Evolutionary conservation across 2,113 vertebrate species (phyloP).

Genomic region (Limanda limanda): DNA sequence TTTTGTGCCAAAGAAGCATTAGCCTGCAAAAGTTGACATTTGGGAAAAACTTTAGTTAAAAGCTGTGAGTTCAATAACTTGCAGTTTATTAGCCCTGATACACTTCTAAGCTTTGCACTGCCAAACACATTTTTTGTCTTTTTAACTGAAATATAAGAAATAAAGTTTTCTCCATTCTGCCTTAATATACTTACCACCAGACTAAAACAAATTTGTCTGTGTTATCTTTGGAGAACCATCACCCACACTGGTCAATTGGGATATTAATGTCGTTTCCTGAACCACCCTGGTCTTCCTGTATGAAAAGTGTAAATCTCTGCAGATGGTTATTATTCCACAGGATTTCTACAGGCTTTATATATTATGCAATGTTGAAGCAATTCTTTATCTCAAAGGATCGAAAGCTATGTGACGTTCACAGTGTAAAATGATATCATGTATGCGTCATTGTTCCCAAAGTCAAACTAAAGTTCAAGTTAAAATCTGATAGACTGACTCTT

Average conservation of each 20-base stretch:
- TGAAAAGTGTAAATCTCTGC: neutral
- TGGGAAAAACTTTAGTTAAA: no score
- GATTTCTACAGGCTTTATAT: neutral
- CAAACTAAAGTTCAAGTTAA: neutral
- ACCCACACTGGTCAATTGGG: neutral
- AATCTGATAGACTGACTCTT: no score
- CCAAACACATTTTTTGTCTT: no score
- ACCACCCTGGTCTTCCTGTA: neutral
- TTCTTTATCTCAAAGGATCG: neutral
- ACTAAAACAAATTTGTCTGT: neutral
- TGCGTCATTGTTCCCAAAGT: neutral
- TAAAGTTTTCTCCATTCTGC: neutral
- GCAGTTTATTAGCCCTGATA: no score
- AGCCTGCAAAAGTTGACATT: neutral
- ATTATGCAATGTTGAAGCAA: neutral
- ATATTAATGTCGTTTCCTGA: neutral
- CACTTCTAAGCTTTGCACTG: no score
- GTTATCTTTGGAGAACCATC: neutral
- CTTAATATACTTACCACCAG: neutral
- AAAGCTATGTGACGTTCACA: neutral
- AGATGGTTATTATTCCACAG: neutral
- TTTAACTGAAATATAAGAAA: no score
- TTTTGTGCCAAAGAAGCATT: neutral
- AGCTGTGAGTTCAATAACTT: no score
- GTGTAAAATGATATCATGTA: neutral